Percentiles rank a stretch among this genome's conserved stretches.
These are phyloP conservation scores for Hirundo rustica DNA, from an alignment of 2,797 vertebrate genomes.

Conservation along the genomic window DNA sequence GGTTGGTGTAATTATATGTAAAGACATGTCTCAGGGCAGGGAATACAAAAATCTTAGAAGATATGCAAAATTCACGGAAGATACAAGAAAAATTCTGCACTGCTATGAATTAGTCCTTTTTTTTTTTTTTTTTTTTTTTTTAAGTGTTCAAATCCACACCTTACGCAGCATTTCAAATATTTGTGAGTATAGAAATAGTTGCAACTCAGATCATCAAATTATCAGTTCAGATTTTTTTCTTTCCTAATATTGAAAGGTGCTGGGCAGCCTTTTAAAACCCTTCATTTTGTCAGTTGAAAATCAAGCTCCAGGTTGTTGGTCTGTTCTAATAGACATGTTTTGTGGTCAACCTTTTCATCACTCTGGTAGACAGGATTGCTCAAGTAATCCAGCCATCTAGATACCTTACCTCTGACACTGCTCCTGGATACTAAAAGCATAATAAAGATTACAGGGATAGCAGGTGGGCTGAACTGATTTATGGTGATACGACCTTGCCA, in stretches of 20 bases:
- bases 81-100: neutral
- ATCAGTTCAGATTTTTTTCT: neutral
- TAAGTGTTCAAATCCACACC: neutral
- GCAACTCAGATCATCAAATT: neutral
- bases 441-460: slow-evolving; percentile 10
- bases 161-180: neutral
- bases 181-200: neutral
- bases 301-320: neutral
- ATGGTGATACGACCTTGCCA: neutral
- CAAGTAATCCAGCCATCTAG: slow-evolving; percentile 38
- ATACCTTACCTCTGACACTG: slow-evolving; percentile 9
- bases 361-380: slow-evolving; percentile 43
- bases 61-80: neutral
- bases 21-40: neutral
- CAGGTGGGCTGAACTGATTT: slow-evolving; percentile 14
- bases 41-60: neutral
- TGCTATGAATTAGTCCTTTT: neutral
- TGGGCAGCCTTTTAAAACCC: neutral
- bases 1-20: neutral
- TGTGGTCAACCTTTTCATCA: slow-evolving; percentile 55
- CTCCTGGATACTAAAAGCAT: slow-evolving; percentile 1
- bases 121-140: neutral
- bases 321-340: slow-evolving; percentile 7
- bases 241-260: neutral
- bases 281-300: neutral